phyloP scores from a whole-genome alignment of 2,888 invertebrate genomes.

The Patella pellucida region DNA sequence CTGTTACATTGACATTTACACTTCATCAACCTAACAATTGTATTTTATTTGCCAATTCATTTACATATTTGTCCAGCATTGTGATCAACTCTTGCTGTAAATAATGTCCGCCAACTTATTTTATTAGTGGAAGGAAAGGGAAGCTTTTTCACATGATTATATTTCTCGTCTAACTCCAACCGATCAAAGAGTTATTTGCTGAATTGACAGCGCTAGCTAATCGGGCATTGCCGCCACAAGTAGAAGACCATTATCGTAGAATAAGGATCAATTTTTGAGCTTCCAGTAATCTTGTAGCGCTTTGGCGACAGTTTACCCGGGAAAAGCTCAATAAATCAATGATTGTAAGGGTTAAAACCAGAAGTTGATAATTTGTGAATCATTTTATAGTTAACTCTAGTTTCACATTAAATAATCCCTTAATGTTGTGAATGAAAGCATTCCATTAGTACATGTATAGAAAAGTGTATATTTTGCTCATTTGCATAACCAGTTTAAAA shows the following conservation, averaged over 20 bases:
- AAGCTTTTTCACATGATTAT: too few species aligned
- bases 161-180: too few species aligned
- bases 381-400: slow-evolving; percentile 1
- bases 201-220: neutral
- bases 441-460: too few species aligned
- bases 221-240: neutral
- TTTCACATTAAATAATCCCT: neutral
- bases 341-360: slow-evolving; percentile 4
- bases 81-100: too few species aligned
- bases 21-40: neutral
- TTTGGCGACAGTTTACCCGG: neutral
- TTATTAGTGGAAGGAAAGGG: too few species aligned
- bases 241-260: neutral
- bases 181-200: slow-evolving; percentile 2
- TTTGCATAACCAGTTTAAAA: too few species aligned
- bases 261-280: neutral
- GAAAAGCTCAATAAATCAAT: slow-evolving; percentile 6
- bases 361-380: slow-evolving; percentile 1
- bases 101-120: too few species aligned
- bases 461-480: too few species aligned
- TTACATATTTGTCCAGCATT: too few species aligned
- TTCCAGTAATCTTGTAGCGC: neutral
- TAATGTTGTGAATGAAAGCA: neutral
- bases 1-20: slow-evolving; percentile 7
- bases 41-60: too few species aligned